Evolutionary conservation across 2,888 invertebrate genomes (phyloP).

Genomic region (Urechis unicinctus): DNA sequence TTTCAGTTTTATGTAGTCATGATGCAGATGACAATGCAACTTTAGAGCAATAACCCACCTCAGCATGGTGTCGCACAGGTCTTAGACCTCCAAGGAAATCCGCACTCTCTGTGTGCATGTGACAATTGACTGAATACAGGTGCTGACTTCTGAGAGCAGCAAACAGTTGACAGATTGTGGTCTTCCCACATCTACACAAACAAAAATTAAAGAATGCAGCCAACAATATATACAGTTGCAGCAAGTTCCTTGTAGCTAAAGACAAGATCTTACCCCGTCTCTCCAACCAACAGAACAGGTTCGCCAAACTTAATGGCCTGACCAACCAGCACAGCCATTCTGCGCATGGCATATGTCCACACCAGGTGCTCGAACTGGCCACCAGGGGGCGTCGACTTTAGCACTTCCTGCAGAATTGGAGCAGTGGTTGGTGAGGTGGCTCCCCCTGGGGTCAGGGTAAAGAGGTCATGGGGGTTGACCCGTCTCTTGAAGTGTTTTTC

Average conservation of each 20-base stretch:
- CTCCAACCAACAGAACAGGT: slow-evolving; percentile 90
- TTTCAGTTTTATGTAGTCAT: too few species aligned
- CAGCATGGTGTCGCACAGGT: slow-evolving; percentile 66
- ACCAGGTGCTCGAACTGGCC: slow-evolving; percentile 82
- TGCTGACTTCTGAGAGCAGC: slow-evolving; percentile 60
- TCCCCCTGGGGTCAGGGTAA: slow-evolving; percentile 53
- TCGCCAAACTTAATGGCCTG: slow-evolving; percentile 84
- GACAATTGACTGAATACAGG: slow-evolving; percentile 85
- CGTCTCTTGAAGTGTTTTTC: slow-evolving; percentile 66
- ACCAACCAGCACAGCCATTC: slow-evolving; percentile 58
- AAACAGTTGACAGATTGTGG: slow-evolving; percentile 85
- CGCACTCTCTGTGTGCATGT: slow-evolving; percentile 96
- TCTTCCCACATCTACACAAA: slow-evolving; percentile 77
- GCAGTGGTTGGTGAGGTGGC: slow-evolving; percentile 74
- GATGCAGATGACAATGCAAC: too few species aligned
- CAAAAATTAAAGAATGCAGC: too few species aligned
- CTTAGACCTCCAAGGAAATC: slow-evolving; percentile 94
- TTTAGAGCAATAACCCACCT: too few species aligned
- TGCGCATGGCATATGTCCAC: slow-evolving; percentile 87
- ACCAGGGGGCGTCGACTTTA: slow-evolving; percentile 31
- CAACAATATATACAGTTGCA: too few species aligned
- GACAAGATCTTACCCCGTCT: slow-evolving; percentile 63
- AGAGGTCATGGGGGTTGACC: slow-evolving; percentile 66
- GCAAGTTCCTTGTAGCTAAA: not conserved
- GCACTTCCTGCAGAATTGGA: slow-evolving; percentile 10